Evolutionary conservation across 2,797 vertebrate genomes (phyloP).

Genomic region (Ispidina lecontei): DNA sequence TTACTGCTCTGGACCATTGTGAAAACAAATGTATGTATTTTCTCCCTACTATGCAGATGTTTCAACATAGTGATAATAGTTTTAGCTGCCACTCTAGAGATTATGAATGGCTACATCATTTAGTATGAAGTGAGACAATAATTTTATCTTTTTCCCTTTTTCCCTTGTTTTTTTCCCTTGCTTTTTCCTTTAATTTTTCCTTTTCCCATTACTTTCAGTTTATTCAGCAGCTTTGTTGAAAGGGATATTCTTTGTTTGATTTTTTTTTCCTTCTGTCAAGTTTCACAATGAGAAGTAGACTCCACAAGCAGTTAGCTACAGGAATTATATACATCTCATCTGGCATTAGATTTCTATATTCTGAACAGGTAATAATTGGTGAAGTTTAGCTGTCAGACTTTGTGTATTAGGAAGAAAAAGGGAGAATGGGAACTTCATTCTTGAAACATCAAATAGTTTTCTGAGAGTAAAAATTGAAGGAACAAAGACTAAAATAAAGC

Average conservation of each 20-base stretch:
- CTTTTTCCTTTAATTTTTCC: neutral
- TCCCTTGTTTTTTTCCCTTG: too few species aligned
- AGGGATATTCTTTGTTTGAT: neutral
- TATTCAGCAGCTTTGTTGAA: neutral
- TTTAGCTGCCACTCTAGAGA: neutral
- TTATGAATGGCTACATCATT: neutral
- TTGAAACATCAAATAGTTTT: neutral
- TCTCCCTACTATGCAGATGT: neutral
- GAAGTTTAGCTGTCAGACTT: neutral
- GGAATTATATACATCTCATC: neutral
- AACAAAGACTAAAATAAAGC: neutral
- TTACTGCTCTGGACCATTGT: neutral
- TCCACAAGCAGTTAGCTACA: neutral
- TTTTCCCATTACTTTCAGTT: neutral
- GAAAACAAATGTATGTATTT: neutral
- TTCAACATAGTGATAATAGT: neutral
- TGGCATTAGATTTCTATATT: neutral
- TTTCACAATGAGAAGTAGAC: neutral
- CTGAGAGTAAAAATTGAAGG: neutral
- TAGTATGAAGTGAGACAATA: neutral
- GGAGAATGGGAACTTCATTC: neutral
- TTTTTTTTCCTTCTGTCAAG: neutral
- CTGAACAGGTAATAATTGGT: neutral
- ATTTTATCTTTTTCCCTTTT: neutral
- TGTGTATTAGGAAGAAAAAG: neutral